These are phyloP conservation scores for Forbesichthys papilliferus DNA, from an alignment of 2,113 vertebrate species.

Conservation along the genomic window DNA sequence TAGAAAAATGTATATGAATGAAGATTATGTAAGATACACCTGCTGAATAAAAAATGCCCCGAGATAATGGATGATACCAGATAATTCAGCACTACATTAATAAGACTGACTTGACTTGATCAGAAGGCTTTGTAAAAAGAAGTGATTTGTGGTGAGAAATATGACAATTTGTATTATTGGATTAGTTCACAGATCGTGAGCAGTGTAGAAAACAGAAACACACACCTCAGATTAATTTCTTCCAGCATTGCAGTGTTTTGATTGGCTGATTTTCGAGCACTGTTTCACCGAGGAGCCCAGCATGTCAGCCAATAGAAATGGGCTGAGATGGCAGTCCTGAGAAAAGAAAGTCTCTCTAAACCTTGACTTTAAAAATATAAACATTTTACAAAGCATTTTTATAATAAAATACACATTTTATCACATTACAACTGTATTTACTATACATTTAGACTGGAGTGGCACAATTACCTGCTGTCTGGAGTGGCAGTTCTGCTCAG, in stretches of 20 bases:
- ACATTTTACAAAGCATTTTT: neutral
- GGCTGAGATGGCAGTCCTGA: constrained; percentile 69
- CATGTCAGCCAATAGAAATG: constrained; percentile 68
- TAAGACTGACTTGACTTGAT: no score
- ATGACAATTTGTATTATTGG: no score
- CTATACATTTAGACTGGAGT: neutral
- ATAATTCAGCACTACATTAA: no score
- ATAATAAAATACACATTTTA: neutral
- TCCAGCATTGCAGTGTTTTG: neutral
- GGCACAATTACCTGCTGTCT: constrained; percentile 45
- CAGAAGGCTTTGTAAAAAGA: no score
- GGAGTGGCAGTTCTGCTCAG: constrained; percentile 24
- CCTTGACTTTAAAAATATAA: neutral
- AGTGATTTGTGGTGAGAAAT: no score
- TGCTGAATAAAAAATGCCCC: no score
- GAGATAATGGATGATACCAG: no score
- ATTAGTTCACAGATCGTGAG: no score
- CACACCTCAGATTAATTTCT: neutral
- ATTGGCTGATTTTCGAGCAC: constrained; percentile 63
- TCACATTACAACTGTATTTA: neutral
- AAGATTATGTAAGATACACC: no score
- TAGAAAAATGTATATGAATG: no score
- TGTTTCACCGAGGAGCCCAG: constrained; percentile 60
- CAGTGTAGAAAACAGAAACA: no score
- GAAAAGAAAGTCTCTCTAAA: neutral